Base-by-base conservation (phyloP, 2,797 vertebrate species). In the Helicolenus hilgendorfi region DNA sequence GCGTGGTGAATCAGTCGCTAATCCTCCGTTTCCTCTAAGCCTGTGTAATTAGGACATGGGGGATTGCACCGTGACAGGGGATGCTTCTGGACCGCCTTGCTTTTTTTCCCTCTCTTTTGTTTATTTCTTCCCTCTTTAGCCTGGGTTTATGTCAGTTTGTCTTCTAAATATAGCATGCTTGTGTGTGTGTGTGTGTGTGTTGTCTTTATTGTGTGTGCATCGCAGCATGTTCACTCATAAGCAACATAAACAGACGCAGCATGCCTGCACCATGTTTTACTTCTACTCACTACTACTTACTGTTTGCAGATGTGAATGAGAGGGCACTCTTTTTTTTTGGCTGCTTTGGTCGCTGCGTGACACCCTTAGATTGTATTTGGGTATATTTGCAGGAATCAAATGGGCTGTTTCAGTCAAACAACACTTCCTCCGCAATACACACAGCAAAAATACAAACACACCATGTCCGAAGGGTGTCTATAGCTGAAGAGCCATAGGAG, bases 41-140 rank as follows among this genome's bases (percentile, higher is more conserved):
- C 94, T 94, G 94, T 97, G 96, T 97, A 97, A 97, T 97, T 97
- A 97, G 95, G 96, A 97, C 96, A 96, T 95, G 93, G 96, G 94
- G 97, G 96, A 97, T 95, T 95, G 93, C 91, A 91, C 94, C 83
- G 72, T 95, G 89, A 94, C 93, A 92, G 94, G 90, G 91, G 94
- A 95, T 93, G 93, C 94, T 95, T 96, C 92, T 91, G 90, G 93
- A 93, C 95, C 55, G 89, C 92, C 88, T 94, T 88, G 80, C 85
- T 82, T 84, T 84, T 70, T 91, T 75, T 38, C 62, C 20, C 38
- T 84, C 71, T 69, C 80, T 91, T 95, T 95, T 92, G 83, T 94
- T 89, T 94, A 87, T 89, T 93, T 89, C 85, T 86, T 88, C 29
- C 79, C 81, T 87, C 92, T 93, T 94, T 91, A 92, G 93, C 86